phyloP scores from a whole-genome alignment of 2,888 invertebrate species.

The Bellardia pandia region DNA sequence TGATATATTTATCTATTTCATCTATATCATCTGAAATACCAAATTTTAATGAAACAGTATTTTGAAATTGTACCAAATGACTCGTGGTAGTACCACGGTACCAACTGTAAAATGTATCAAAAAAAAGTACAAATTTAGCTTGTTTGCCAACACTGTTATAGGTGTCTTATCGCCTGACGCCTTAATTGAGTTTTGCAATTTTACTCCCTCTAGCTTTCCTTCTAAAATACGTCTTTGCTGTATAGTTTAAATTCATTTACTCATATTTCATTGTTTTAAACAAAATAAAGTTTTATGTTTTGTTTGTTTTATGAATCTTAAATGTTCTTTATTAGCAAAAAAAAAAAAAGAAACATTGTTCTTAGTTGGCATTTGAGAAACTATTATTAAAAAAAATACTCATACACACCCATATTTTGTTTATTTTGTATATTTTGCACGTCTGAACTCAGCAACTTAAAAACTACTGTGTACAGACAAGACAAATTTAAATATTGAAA shows the following conservation, averaged over 20 bases:
- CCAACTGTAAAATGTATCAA: too few species aligned
- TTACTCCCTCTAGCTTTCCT: neutral
- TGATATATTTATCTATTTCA: too few species aligned
- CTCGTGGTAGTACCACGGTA: too few species aligned
- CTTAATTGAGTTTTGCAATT: too few species aligned
- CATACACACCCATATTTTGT: conserved; percentile 47
- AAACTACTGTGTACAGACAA: conserved; percentile 31
- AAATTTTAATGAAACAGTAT: too few species aligned
- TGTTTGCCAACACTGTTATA: too few species aligned
- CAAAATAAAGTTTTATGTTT: conserved; percentile 6
- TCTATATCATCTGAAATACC: too few species aligned
- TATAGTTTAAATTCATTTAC: neutral
- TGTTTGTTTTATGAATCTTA: conserved; percentile 31
- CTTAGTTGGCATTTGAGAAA: conserved; percentile 26
- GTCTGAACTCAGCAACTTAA: neutral
- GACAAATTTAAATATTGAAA: conserved; percentile 27
- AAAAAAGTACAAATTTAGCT: too few species aligned
- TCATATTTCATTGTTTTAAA: neutral
- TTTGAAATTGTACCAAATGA: too few species aligned
- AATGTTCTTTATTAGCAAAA: conserved; percentile 1
- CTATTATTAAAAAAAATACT: conserved; percentile 9
- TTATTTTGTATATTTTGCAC: neutral
- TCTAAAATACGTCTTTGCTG: neutral
- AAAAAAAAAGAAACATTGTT: conserved; percentile 10
- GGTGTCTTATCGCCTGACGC: too few species aligned